A percentile compares a stretch with the other conserved stretches of the same genome.
Evolutionary conservation across 2,797 vertebrate species (phyloP).

Genomic region (Ctenochaetus hawaiiensis): DNA sequence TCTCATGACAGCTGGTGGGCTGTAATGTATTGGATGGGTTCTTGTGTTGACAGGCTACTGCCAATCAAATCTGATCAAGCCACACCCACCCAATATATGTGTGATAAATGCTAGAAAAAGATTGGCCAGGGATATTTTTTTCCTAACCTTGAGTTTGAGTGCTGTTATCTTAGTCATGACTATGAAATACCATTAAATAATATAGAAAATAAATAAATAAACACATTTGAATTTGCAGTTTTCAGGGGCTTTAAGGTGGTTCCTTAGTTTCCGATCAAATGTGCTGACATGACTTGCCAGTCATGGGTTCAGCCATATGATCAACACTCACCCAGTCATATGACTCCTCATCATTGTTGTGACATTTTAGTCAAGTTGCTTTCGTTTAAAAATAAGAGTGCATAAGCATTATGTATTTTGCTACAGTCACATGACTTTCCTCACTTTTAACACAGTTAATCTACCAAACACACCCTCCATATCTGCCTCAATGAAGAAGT

Average conservation of each 20-base stretch:
- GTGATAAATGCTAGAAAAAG: not conserved
- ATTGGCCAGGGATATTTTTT: not conserved
- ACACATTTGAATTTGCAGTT: not conserved
- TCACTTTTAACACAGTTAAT: too few species aligned
- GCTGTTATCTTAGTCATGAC: not conserved
- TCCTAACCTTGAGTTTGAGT: not conserved
- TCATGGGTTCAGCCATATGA: not conserved
- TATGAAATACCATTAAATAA: not conserved
- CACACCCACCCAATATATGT: not conserved
- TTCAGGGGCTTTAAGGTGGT: not conserved
- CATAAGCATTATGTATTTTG: not conserved
- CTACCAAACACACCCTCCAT: too few species aligned
- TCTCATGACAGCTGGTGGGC: slow-evolving; percentile 1
- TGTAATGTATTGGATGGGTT: slow-evolving; percentile 2
- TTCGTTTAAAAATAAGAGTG: not conserved
- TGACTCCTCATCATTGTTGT: not conserved
- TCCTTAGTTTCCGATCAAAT: not conserved
- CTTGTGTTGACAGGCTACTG: slow-evolving; percentile 12
- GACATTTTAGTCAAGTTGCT: not conserved
- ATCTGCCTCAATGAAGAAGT: not conserved
- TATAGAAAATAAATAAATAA: not conserved
- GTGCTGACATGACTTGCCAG: not conserved
- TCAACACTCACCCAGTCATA: not conserved
- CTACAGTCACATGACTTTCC: too few species aligned
- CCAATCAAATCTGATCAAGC: not conserved